Base-by-base conservation (phyloP, 2,888 invertebrate genomes). In the Nesidiocoris tenuis region DNA sequence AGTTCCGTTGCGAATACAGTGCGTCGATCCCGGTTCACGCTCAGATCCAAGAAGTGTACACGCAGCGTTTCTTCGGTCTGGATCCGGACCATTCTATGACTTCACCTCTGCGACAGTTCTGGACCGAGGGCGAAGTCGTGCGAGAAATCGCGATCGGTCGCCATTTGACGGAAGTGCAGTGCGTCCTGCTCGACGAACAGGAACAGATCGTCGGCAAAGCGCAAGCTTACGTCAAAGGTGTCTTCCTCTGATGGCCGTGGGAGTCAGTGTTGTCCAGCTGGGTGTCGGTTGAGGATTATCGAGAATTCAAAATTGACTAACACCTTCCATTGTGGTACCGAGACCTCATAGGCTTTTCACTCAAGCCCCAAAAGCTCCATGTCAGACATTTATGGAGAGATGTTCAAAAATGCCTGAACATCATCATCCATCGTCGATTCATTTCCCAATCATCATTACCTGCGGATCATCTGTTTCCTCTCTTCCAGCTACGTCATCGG, bases 1-100 rank as follows among this genome's bases (percentile, higher is more conserved):
- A n/a, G n/a, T 75, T 75, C 61, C 19, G 22, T 1, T 75, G 74
- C 57, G 57, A 56, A 21, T 75, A 57, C 74, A 75, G 57, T 19
- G 17, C 74, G 1, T 55, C 74, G 0, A 21, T 57, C 7, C 66
- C 65, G 1, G 74, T 66, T 0, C 24, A 56, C 3, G 66, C 59
- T 2, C 65, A 75, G 17, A 65, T 75, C 17, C 22, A 24, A 0
- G 74, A 75, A 65, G 65, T 66, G 12, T 64, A 74, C 74, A 24
- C 70, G 9, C 61, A 19, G 3, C 21, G 21, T 7, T 5, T 9
- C 22, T 5, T 5, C 59, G 5, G n/a, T n/a, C n/a, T n/a, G n/a
- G n/a, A n/a, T n/a, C n/a, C n/a, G n/a, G n/a, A n/a, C n/a, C 39
- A 39, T 39, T 39, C 39, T 7, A 7, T 3, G 59, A 59, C 18